phyloP scores from a whole-genome alignment of 2,888 invertebrate species.

The Bruchidius siliquastri region DNA sequence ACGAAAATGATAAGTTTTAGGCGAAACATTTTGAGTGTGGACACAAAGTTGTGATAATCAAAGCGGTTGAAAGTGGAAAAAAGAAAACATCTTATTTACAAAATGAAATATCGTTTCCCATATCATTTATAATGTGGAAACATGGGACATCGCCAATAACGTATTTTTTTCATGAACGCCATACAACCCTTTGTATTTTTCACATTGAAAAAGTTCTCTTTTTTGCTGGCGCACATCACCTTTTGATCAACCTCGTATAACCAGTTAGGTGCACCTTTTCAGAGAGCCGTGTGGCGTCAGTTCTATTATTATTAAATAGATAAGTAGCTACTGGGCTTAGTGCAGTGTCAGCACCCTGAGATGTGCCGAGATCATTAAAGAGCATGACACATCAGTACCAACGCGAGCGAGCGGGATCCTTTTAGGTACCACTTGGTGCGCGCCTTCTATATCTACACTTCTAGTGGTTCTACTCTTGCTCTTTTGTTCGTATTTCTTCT shows the following conservation, averaged over 20 bases:
- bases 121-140: too few relatives aligned
- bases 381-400: slow-evolving; percentile 36
- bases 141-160: too few relatives aligned
- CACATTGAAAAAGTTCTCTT: not conserved
- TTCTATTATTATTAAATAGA: slow-evolving; percentile 46
- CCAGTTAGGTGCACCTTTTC: not conserved
- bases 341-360: slow-evolving; percentile 38
- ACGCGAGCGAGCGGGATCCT: slow-evolving; percentile 9
- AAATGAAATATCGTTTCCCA: too few relatives aligned
- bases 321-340: slow-evolving; percentile 48
- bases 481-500: not conserved
- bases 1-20: too few relatives aligned
- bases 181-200: not conserved
- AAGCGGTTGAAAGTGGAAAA: too few relatives aligned
- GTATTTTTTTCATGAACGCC: too few relatives aligned
- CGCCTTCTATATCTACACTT: not conserved
- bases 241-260: not conserved
- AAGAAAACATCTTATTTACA: too few relatives aligned
- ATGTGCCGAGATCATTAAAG: slow-evolving; percentile 45
- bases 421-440: not conserved
- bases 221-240: not conserved
- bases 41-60: too few relatives aligned
- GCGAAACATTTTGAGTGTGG: too few relatives aligned
- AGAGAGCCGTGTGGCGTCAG: slow-evolving; percentile 37
- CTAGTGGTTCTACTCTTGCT: not conserved